A percentile compares a stretch with the other conserved stretches of the same genome.
Conservation (phyloP, 1,140 invertebrate genomes). For the Centruroides sculpturatus region DNA sequence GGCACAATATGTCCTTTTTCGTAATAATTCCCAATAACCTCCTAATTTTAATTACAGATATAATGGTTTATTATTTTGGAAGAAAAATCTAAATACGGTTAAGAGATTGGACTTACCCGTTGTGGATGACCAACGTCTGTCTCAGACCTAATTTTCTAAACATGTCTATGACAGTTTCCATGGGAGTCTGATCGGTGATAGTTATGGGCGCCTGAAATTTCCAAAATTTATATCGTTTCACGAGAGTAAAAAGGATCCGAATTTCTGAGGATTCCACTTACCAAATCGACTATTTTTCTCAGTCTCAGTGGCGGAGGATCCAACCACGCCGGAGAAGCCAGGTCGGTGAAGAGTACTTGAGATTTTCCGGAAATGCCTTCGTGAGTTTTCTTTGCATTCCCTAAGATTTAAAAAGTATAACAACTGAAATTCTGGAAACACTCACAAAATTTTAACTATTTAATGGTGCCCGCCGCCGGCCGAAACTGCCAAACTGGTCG, state of each 20-base stretch:
- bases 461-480: no score
- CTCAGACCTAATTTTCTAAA: conserved; percentile 93
- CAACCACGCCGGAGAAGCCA: conserved; percentile 21
- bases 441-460: no score
- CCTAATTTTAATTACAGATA: no score
- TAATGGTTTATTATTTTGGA: no score
- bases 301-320: conserved; percentile 66
- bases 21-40: conserved; percentile 92
- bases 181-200: conserved; percentile 96
- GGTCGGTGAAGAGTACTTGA: conserved; percentile 58
- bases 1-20: conserved; percentile 87
- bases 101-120: conserved; percentile 54
- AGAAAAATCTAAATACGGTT: conserved; percentile 64
- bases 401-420: no score
- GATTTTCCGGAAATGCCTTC: conserved; percentile 78
- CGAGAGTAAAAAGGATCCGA: no score
- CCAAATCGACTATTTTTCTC: conserved; percentile 88
- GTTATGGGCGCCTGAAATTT: conserved; percentile 71
- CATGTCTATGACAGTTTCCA: conserved; percentile 99
- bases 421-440: no score
- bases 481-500: no score
- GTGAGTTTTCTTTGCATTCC: conserved; percentile 72
- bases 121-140: conserved; percentile 94
- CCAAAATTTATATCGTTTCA: no score
- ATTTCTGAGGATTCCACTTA: no score